Percentiles rank a stretch among this genome's conserved stretches.
phyloP scores from a whole-genome alignment of 2,888 invertebrate species.

The Leptopterna dolabrata region DNA sequence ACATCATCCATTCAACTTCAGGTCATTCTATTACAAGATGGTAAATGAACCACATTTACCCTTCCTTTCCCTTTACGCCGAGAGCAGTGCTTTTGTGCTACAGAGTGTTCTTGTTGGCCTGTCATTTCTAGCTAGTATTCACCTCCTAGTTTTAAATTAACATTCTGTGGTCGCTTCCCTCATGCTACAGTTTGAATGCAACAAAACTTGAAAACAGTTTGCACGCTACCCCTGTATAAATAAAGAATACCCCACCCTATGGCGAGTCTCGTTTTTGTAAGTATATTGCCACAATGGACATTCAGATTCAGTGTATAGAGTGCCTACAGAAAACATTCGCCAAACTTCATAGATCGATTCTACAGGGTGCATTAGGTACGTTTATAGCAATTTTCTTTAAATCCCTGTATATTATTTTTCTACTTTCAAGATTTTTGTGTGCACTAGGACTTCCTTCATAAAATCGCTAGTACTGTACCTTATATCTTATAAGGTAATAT shows the following conservation, averaged over 20 bases:
- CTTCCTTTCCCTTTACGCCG: constrained; percentile 29
- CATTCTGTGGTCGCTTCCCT: neutral
- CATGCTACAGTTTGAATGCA: constrained; percentile 21
- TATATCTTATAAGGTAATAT: too few species aligned
- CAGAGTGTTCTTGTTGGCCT: constrained; percentile 34
- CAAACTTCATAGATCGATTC: too few species aligned
- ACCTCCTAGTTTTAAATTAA: neutral
- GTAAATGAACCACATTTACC: constrained; percentile 55
- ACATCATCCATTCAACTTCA: constrained; percentile 55
- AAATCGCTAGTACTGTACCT: too few species aligned
- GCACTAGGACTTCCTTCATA: too few species aligned
- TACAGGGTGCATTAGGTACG: too few species aligned
- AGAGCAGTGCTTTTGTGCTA: constrained; percentile 46
- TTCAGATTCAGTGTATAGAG: too few species aligned
- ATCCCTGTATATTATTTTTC: too few species aligned
- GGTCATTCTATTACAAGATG: constrained; percentile 55
- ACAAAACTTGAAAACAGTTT: constrained; percentile 29
- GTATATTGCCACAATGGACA: too few species aligned
- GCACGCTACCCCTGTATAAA: constrained; percentile 22
- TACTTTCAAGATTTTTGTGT: too few species aligned
- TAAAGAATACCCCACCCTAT: neutral
- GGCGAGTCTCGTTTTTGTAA: neutral
- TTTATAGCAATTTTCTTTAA: too few species aligned
- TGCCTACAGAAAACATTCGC: too few species aligned
- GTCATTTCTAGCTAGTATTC: constrained; percentile 18